Evolutionary conservation across 2,888 invertebrate genomes (phyloP).

Genomic region (Aphidius colemani): DNA sequence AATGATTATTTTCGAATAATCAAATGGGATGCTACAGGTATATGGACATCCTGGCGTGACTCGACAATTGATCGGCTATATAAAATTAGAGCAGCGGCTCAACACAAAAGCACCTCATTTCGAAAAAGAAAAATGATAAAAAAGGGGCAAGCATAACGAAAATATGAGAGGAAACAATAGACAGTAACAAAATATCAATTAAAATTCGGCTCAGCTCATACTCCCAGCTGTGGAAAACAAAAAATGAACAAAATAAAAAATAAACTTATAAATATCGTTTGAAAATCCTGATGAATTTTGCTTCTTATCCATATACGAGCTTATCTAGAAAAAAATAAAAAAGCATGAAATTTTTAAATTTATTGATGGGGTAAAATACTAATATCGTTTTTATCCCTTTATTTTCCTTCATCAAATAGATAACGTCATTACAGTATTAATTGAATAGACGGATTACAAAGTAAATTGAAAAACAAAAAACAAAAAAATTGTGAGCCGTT

Average conservation of each 20-base stretch:
- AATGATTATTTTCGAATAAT: no score
- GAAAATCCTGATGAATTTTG: no score
- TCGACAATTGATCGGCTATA: slow-evolving; percentile 37
- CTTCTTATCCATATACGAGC: no score
- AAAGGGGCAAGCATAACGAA: background rate
- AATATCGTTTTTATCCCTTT: no score
- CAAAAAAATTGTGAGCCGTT: no score
- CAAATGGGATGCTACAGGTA: slow-evolving; percentile 6
- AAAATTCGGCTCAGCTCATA: slow-evolving; percentile 37
- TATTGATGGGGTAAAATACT: no score
- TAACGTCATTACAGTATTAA: background rate
- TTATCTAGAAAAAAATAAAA: background rate
- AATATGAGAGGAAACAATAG: slow-evolving; percentile 21
- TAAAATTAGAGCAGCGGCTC: slow-evolving; percentile 35
- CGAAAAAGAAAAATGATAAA: slow-evolving; percentile 8
- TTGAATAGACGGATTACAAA: slow-evolving; percentile 1
- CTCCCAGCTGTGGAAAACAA: slow-evolving; percentile 3
- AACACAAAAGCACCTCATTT: slow-evolving; percentile 42
- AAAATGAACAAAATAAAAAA: background rate
- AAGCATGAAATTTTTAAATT: background rate
- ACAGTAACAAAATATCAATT: slow-evolving; percentile 47
- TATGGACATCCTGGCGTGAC: slow-evolving; percentile 40
- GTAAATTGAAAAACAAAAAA: background rate
- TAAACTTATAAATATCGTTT: background rate
- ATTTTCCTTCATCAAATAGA: no score